phyloP scores from a whole-genome alignment of 2,113 vertebrate species.

The Varanus salvator region DNA sequence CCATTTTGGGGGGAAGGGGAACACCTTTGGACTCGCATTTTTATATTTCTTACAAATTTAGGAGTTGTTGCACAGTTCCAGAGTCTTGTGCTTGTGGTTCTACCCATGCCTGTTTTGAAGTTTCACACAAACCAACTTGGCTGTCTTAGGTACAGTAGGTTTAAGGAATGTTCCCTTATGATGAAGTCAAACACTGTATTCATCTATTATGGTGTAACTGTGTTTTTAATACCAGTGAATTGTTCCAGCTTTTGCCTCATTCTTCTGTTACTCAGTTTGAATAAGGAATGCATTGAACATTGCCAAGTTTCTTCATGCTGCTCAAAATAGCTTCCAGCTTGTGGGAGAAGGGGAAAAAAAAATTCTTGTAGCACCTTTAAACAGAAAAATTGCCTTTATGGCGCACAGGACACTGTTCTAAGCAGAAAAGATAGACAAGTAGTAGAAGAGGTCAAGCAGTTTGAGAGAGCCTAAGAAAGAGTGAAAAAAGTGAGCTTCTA shows the following conservation, averaged over 20 bases:
- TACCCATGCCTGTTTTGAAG: neutral
- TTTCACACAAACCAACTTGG: neutral
- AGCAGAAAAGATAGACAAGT: constrained; percentile 11
- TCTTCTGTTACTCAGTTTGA: constrained; percentile 45
- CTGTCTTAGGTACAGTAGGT: neutral
- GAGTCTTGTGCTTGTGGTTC: constrained; percentile 11
- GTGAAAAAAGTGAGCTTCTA: neutral
- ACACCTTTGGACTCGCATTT: neutral
- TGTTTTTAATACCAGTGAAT: constrained; percentile 14
- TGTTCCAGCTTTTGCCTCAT: constrained; percentile 37
- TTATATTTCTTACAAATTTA: neutral
- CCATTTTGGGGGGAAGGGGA: neutral
- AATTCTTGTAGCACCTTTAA: constrained; percentile 35
- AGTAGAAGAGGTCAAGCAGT: neutral
- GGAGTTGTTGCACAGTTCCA: fast-evolving
- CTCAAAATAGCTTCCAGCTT: constrained; percentile 52
- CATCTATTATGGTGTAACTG: constrained; percentile 8
- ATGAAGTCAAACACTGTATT: constrained; percentile 8
- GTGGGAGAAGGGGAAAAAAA: constrained; percentile 41
- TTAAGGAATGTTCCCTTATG: constrained; percentile 31
- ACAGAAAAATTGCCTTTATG: constrained; percentile 5
- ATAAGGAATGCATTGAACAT: constrained; percentile 16
- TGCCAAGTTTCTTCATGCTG: constrained; percentile 43
- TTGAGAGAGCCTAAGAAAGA: neutral
- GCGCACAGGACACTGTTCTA: neutral